phyloP scores from a whole-genome alignment of 2,888 invertebrate genomes.

The Hymenopus coronatus region DNA sequence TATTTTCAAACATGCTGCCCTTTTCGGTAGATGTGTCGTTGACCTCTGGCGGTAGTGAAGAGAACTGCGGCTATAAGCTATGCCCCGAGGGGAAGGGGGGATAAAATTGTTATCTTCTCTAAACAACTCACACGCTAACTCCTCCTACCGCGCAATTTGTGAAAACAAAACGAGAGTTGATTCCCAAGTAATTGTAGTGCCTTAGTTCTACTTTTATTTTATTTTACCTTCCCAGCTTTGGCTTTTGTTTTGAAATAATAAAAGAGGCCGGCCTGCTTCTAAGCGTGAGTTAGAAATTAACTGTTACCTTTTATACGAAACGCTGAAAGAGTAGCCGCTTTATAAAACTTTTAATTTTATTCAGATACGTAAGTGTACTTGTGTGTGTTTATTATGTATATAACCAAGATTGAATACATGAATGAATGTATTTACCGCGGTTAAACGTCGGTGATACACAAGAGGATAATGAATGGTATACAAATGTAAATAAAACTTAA shows the following conservation, averaged over 20 bases:
- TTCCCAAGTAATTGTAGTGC: not conserved
- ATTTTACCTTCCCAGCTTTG: not conserved
- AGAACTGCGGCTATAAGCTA: not conserved
- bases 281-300: too few relatives aligned
- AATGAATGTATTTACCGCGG: too few relatives aligned
- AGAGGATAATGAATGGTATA: too few relatives aligned
- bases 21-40: not conserved
- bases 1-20: too few relatives aligned
- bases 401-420: too few relatives aligned
- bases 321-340: too few relatives aligned
- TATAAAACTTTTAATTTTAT: too few relatives aligned
- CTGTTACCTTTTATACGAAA: too few relatives aligned
- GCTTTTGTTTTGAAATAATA: not conserved
- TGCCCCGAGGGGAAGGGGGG: not conserved
- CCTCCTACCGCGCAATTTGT: not conserved
- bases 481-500: too few relatives aligned
- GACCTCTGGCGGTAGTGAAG: not conserved
- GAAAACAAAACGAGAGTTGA: not conserved
- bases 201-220: not conserved
- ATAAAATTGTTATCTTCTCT: not conserved
- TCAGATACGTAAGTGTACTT: too few relatives aligned
- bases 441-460: too few relatives aligned
- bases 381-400: too few relatives aligned
- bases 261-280: not conserved
- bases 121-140: not conserved